These are phyloP conservation scores for Malaclemys terrapin DNA, from an alignment of 2,113 vertebrate genomes.

Conservation along the genomic window DNA sequence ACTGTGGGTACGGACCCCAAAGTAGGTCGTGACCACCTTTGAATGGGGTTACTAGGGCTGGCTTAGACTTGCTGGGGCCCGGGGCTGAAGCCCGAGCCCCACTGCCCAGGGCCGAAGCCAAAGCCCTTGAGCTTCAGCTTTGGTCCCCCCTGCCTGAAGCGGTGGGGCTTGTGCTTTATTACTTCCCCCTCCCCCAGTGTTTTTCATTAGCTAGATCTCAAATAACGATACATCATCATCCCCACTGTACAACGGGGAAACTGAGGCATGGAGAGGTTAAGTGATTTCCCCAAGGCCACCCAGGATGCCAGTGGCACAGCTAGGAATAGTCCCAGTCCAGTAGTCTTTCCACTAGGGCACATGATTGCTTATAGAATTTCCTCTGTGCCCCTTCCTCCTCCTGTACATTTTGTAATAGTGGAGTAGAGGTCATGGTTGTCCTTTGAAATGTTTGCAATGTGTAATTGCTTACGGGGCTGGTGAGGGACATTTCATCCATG, in stretches of 20 bases:
- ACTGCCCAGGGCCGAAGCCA: too few species aligned
- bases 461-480: not conserved
- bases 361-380: not conserved
- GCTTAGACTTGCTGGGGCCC: too few species aligned
- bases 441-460: not conserved
- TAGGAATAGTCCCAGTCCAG: not conserved
- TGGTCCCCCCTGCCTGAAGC: too few species aligned
- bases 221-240: not conserved
- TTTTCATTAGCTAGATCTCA: not conserved
- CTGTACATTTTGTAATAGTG: not conserved
- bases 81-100: too few species aligned
- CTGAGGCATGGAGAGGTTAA: not conserved
- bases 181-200: not conserved
- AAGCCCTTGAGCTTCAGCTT: too few species aligned
- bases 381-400: not conserved
- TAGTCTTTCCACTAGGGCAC: not conserved
- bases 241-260: not conserved
- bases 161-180: too few species aligned
- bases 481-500: too few species aligned
- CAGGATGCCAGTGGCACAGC: not conserved
- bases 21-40: too few species aligned
- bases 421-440: not conserved
- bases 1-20: too few species aligned
- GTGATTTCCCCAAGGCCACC: not conserved
- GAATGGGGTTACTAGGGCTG: too few species aligned